These are phyloP conservation scores for Bombus pascuorum DNA, from an alignment of 1,140 invertebrate species.

Conservation along the genomic window DNA sequence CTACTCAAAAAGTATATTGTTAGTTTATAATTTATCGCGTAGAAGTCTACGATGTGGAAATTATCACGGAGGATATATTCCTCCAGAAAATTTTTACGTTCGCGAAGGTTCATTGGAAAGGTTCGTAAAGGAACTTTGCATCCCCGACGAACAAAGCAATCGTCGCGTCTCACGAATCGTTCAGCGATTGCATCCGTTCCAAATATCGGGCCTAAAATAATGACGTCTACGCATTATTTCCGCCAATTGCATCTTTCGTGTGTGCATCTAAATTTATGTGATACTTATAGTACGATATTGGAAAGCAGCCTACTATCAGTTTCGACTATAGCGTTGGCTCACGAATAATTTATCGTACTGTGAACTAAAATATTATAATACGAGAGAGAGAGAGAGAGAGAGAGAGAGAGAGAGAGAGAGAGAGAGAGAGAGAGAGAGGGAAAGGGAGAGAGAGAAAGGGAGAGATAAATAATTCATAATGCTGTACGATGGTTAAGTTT, in stretches of 20 bases:
- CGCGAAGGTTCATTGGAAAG: not conserved
- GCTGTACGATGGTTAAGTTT: not conserved
- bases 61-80: no score
- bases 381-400: no score
- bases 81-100: no score
- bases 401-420: no score
- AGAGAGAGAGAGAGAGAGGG: no score
- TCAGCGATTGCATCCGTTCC: not conserved
- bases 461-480: not conserved
- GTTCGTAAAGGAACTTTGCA: not conserved
- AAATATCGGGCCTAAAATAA: not conserved
- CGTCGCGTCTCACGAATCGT: not conserved
- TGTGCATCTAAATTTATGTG: not conserved
- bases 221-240: not conserved
- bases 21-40: no score
- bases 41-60: no score
- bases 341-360: not conserved
- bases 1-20: no score
- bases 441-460: no score
- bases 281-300: slow-evolving; percentile 6
- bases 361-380: not conserved
- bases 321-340: not conserved
- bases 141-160: not conserved
- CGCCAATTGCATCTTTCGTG: not conserved
- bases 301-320: not conserved